These are phyloP conservation scores for Buathra laborator DNA, from an alignment of 2,888 invertebrate genomes.

Conservation along the genomic window DNA sequence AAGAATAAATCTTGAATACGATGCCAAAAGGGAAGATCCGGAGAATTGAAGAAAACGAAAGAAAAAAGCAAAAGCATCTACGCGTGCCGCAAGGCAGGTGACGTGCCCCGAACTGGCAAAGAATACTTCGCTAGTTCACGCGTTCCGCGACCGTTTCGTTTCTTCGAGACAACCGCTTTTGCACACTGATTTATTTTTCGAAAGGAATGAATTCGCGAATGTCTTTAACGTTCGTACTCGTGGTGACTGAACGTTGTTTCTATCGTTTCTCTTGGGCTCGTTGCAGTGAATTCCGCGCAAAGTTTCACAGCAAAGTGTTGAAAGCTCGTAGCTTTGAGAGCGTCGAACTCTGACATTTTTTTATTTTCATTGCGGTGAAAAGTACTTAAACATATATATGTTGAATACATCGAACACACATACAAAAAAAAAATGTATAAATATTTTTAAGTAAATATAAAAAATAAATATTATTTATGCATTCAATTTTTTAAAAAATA, in stretches of 20 bases:
- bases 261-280: not conserved
- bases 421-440: not conserved
- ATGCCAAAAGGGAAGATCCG: not conserved
- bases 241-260: not conserved
- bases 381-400: not conserved
- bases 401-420: too few species aligned
- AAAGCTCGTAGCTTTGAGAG: slow-evolving; percentile 3
- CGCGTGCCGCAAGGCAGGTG: slow-evolving; percentile 43
- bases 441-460: not conserved
- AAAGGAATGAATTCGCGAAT: not conserved
- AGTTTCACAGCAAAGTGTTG: not conserved
- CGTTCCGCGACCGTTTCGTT: slow-evolving; percentile 43
- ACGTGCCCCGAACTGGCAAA: slow-evolving; percentile 2
- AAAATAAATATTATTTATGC: too few species aligned
- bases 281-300: not conserved
- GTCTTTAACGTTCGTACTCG: not conserved
- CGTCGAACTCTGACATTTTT: not conserved
- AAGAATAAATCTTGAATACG: slow-evolving; percentile 43
- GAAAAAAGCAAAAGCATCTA: not conserved
- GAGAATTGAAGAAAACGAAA: slow-evolving; percentile 13
- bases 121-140: slow-evolving; percentile 9
- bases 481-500: too few species aligned
- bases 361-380: not conserved
- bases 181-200: not conserved
- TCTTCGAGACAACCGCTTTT: not conserved